A percentile compares a stretch with the other conserved stretches of the same genome.
Conservation (phyloP, 1,140 invertebrate genomes). For the Drosophila grimshawi region DNA sequence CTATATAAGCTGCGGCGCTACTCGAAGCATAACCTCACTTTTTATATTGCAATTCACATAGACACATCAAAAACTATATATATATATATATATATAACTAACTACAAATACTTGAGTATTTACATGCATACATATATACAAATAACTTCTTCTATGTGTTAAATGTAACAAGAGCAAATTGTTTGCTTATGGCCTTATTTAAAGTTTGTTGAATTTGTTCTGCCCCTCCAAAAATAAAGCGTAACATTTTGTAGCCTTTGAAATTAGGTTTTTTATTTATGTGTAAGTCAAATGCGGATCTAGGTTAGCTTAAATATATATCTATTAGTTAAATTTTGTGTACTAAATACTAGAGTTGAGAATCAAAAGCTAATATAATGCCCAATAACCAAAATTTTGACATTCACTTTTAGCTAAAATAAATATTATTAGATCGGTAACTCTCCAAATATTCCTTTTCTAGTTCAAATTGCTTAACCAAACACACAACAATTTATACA, state of each 20-base stretch:
- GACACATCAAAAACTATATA: conserved; percentile 28
- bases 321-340: conserved; percentile 59
- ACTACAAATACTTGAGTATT: conserved; percentile 38
- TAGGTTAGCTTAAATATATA: conserved; percentile 64
- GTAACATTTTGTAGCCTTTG: conserved; percentile 58
- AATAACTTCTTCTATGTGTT: conserved; percentile 51
- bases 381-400: conserved; percentile 38
- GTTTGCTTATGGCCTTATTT: conserved; percentile 65
- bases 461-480: conserved; percentile 50
- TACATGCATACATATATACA: conserved; percentile 15
- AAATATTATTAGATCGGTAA: conserved; percentile 50
- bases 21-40: conserved; percentile 52
- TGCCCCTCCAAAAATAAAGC: conserved; percentile 20
- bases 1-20: conserved; percentile 51
- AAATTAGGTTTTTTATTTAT: conserved; percentile 62
- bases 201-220: conserved; percentile 66
- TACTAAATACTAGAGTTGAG: conserved; percentile 50
- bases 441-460: conserved; percentile 23
- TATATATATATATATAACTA: conserved; percentile 28
- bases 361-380: conserved; percentile 49
- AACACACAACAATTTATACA: conserved; percentile 42
- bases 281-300: conserved; percentile 43
- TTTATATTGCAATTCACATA: conserved; percentile 58
- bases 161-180: conserved; percentile 46
- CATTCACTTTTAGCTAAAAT: conserved; percentile 47